Base-by-base conservation (phyloP, 2,888 invertebrate genomes). In the Aproaerema taeniolella region DNA sequence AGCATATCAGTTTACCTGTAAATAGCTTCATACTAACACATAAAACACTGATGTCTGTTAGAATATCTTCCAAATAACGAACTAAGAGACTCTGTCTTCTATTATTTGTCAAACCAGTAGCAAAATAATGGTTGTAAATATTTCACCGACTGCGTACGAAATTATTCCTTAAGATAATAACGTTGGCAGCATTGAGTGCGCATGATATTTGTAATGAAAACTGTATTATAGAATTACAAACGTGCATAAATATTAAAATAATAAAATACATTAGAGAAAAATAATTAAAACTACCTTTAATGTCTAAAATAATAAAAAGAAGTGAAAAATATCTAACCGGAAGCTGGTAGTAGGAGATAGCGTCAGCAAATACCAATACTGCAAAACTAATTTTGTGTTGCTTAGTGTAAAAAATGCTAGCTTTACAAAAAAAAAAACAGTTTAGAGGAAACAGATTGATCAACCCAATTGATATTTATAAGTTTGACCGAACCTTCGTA, bases 61-160 rank as follows among this genome's bases (percentile, higher is more conserved):
- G 43, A 53, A 50, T 42, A 50, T 46, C 46, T 51, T 43, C 24
- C 34, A 47, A 50, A 46, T 49, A 43, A 45, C 50, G 46, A 58
- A 55, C 49, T 51, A 43, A 41, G 51, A 53, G 50, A 61, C 59
- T 62, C 58, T 48, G 50, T 62, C 55, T 46, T 53, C 40, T 63
- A 41, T 38, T 39, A 73, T 68, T 80, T 80, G 75, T 81, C 78
- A 83, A 80, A 82, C 76, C 74, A 77, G 63, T 72, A 67, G 73
- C 79, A 79, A 83, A 83, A 80, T 82, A 81, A 61, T 72, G 68
- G 63, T 77, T 74, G 83, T 83, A 86, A 85, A 83, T 67, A 69
- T 57, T 81, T 79, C 76, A 83, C 83, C 83, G 83, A 85, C 80
- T 81, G 75, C 82, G 78, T 81, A 82, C 78, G 76, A 83, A 73